phyloP scores from a whole-genome alignment of 2,797 vertebrate species.

The Silurus aristotelis region DNA sequence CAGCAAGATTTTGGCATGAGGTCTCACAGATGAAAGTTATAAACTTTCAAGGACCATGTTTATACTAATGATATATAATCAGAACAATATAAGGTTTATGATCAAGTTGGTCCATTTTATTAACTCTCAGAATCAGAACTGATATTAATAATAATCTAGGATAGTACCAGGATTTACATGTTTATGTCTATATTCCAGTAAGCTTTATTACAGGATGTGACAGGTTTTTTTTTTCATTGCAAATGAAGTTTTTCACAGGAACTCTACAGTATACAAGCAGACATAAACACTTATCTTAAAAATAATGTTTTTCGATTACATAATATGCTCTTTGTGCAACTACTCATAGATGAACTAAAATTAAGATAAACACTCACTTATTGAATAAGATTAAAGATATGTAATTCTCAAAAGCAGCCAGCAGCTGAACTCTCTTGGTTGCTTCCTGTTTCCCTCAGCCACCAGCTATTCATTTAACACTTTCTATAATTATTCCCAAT shows the following conservation, averaged over 20 bases:
- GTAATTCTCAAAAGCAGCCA: neutral
- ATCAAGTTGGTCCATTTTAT: neutral
- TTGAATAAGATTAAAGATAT: neutral
- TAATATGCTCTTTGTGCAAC: neutral
- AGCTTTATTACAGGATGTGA: neutral
- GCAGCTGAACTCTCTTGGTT: conserved; percentile 1
- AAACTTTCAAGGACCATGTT: neutral
- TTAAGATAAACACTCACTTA: conserved; percentile 12
- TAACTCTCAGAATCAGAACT: neutral
- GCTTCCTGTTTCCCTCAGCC: neutral
- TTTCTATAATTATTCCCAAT: neutral
- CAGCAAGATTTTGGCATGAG: neutral
- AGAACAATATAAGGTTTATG: neutral
- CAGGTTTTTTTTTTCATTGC: neutral
- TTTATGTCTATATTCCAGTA: neutral
- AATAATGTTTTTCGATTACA: neutral
- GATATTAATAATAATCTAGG: neutral
- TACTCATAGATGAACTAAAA: neutral
- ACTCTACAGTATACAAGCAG: neutral
- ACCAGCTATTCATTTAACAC: neutral
- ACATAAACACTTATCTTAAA: neutral
- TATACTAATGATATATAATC: neutral
- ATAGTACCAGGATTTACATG: neutral
- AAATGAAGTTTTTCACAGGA: neutral
- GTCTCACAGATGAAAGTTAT: neutral